Evolutionary conservation across 2,888 invertebrate species (phyloP).

Genomic region (Lysandra bellargus): DNA sequence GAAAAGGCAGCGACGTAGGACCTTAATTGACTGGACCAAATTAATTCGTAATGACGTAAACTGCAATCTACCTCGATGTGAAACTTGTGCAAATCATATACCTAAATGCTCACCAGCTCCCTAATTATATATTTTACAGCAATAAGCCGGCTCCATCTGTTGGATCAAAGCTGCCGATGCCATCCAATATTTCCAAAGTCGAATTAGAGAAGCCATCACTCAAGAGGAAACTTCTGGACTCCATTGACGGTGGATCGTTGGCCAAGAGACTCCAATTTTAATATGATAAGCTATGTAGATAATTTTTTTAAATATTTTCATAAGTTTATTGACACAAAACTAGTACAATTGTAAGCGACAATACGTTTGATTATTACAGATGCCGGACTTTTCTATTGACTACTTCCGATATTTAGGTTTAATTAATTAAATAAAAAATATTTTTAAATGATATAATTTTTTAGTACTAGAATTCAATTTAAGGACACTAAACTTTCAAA

Average conservation of each 20-base stretch:
- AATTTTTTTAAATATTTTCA: slow-evolving; percentile 6
- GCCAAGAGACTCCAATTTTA: slow-evolving; percentile 86
- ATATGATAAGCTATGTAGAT: slow-evolving; percentile 42
- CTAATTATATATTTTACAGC: slow-evolving; percentile 59
- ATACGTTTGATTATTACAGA: not conserved
- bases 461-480: not conserved
- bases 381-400: slow-evolving; percentile 20
- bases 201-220: slow-evolving; percentile 85
- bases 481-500: not conserved
- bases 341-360: slow-evolving; percentile 12
- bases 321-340: slow-evolving; percentile 11
- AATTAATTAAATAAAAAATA: slow-evolving; percentile 3
- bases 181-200: slow-evolving; percentile 82
- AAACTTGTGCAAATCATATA: no score
- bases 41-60: no score
- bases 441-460: not conserved
- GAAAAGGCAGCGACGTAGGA: no score
- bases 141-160: slow-evolving; percentile 94
- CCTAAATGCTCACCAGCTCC: no score
- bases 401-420: not conserved
- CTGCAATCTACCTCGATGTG: no score
- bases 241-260: slow-evolving; percentile 84
- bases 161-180: slow-evolving; percentile 91
- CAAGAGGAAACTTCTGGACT: slow-evolving; percentile 88
- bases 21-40: no score